Percentiles rank a stretch among this genome's conserved stretches.
phyloP scores from a whole-genome alignment of 1,140 invertebrate genomes.

The Drosophila subpulchrella region DNA sequence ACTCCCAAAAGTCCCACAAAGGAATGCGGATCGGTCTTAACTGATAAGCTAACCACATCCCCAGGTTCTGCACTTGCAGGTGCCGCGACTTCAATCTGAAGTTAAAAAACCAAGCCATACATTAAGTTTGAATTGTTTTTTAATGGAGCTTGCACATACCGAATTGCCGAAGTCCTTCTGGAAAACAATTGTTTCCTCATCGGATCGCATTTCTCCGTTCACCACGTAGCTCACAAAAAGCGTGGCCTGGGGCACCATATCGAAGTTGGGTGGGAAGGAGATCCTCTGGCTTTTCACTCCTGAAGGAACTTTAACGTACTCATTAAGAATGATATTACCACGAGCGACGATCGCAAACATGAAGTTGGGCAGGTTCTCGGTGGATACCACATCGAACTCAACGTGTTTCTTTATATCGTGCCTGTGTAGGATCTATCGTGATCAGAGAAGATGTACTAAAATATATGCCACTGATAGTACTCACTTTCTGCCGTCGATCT shows the following conservation, averaged over 20 bases:
- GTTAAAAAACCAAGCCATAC: neutral
- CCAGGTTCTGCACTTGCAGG: conserved; percentile 87
- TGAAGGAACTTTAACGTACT: conserved; percentile 86
- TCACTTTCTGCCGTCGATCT: conserved; percentile 25
- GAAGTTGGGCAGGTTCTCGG: conserved; percentile 90
- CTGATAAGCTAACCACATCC: conserved; percentile 88
- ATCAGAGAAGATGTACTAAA: neutral
- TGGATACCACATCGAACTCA: conserved; percentile 92
- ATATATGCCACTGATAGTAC: neutral
- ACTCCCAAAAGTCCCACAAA: conserved; percentile 93
- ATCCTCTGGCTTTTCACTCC: conserved; percentile 67
- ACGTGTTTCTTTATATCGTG: conserved; percentile 89
- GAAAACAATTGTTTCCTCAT: conserved; percentile 91
- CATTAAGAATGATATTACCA: conserved; percentile 91
- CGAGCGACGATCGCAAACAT: conserved; percentile 93
- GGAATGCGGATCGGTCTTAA: conserved; percentile 92
- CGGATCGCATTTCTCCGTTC: conserved; percentile 90
- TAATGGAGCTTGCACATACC: conserved; percentile 55
- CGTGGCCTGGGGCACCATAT: conserved; percentile 92
- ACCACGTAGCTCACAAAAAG: conserved; percentile 91
- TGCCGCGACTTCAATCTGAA: conserved; percentile 65
- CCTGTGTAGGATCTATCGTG: conserved; percentile 40
- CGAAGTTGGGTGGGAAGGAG: conserved; percentile 89
- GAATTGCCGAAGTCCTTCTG: conserved; percentile 92
- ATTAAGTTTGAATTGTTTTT: too few relatives aligned